Evolutionary conservation across 2,888 invertebrate genomes (phyloP).

Genomic region (Keiferia lycopersicella): DNA sequence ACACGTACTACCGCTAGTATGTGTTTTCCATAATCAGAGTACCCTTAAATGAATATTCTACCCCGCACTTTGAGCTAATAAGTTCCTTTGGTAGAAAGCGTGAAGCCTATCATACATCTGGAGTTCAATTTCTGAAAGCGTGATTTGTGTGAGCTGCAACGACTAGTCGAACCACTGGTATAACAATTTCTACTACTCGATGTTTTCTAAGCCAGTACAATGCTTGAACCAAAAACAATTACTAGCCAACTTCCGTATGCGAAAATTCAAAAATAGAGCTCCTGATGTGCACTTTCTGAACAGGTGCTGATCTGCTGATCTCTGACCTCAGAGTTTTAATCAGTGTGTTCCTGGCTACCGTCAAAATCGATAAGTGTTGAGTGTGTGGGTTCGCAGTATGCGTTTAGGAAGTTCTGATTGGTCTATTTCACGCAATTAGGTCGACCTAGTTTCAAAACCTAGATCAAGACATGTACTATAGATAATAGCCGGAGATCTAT

Average conservation of each 20-base stretch:
- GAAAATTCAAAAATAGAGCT: no score
- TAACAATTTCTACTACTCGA: no score
- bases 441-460: no score
- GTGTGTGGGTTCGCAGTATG: not conserved
- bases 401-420: not conserved
- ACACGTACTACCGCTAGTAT: no score
- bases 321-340: constrained; percentile 15
- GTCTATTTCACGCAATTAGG: not conserved
- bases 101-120: constrained; percentile 15
- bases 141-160: no score
- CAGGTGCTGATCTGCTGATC: constrained; percentile 18
- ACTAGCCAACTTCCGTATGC: no score
- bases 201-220: no score
- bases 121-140: constrained; percentile 13
- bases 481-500: no score
- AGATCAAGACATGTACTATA: no score
- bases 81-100: constrained; percentile 13
- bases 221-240: no score
- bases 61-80: not conserved
- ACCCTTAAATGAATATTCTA: not conserved
- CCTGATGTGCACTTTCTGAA: constrained; percentile 18
- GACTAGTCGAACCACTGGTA: no score
- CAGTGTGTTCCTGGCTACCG: not conserved
- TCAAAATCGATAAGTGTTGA: constrained; percentile 21
- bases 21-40: no score